Evolutionary conservation across 2,797 vertebrate species (phyloP), one percentile per base, ranked within the genome.

Genomic region (Falco concolor): DNA sequence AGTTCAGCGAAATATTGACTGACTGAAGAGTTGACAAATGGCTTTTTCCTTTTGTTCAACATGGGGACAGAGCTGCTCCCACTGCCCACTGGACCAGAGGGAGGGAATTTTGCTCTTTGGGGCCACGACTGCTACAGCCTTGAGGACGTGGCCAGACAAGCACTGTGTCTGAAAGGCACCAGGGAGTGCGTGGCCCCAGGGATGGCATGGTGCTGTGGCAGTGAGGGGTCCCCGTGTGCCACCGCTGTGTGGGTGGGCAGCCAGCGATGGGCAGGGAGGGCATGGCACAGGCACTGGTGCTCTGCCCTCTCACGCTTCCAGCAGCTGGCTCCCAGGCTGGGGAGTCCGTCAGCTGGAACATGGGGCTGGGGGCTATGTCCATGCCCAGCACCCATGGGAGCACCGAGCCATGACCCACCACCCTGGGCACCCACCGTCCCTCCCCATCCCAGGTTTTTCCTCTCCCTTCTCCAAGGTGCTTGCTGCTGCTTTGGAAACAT

Each of bases 1-100:
- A 97, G 94, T 97, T 96, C 86, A 30, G 68, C 87, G 96, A 94
- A 95, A 96, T 90, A 91, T 47, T 38, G 74, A 65, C 78, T 45
- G 45, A 49, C 59, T 64, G 91, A 77, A 56, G 53, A 28, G 73
- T 80, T 70, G 85, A 94, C 82, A 89, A 91, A 70, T 73, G 63
- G 75, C 79, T 84, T 74, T 78, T 87, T 47, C 22, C 65, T 60
- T 84, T 61, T 80, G 72, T 77, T 73, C 8, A 0, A 25, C 1
- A 2, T 0, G 1, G 59, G 67, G 83, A 68, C 0, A 21, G 49
- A 63, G 60, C 47, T 1, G 2, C 40, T 89, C 49, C 38, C 0
- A 6, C 42, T 8, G 25, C 79, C 59, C 0, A 0, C 32, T 2
- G 65, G 65, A 78, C 28, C 42, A 16, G 36, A 34, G 5, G 38